Evolutionary conservation across 2,888 invertebrate genomes (phyloP).

Genomic region (Hemaris fuciformis): DNA sequence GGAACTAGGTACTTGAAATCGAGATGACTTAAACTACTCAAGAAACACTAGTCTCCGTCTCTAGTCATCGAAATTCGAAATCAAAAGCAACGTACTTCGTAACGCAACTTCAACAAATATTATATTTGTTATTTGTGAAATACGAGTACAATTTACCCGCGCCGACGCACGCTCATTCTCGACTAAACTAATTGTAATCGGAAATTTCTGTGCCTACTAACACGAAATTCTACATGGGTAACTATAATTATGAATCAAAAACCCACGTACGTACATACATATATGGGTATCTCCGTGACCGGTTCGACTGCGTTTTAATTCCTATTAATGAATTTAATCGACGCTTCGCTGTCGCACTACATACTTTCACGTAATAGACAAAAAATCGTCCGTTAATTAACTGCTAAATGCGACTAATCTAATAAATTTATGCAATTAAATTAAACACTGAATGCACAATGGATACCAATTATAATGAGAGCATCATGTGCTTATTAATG

Average conservation of each 20-base stretch:
- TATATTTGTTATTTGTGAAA: background rate
- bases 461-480: conserved; percentile 8
- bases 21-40: too few species aligned
- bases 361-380: background rate
- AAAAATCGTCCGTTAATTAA: background rate
- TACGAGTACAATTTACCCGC: background rate
- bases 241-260: background rate
- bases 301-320: background rate
- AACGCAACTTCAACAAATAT: too few species aligned
- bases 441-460: conserved; percentile 5
- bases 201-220: background rate
- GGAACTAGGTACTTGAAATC: too few species aligned
- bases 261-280: background rate
- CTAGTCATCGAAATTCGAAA: too few species aligned
- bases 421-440: background rate
- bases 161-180: background rate
- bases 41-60: too few species aligned
- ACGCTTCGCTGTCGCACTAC: background rate
- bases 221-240: background rate
- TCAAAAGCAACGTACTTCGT: too few species aligned
- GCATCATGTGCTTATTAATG: background rate
- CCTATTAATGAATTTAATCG: background rate
- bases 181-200: background rate
- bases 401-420: background rate
- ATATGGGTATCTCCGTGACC: background rate